Conservation (phyloP, 2,888 invertebrate species). For the Meteorus cinctellus region DNA sequence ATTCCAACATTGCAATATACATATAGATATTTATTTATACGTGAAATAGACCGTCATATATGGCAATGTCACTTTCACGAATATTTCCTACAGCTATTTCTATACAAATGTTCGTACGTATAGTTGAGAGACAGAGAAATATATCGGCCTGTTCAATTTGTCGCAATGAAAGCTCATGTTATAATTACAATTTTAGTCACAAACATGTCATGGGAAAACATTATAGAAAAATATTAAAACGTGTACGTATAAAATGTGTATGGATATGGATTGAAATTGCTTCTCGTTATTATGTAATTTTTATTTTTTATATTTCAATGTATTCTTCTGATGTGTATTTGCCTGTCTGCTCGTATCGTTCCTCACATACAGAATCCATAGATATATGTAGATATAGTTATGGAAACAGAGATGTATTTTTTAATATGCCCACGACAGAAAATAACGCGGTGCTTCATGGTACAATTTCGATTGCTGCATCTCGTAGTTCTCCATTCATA, state of each 20-base stretch:
- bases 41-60: conserved; percentile 4
- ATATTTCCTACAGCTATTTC: conserved; percentile 46
- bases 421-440: no score
- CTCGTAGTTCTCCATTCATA: no score
- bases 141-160: conserved; percentile 62
- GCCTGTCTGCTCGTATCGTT: conserved; percentile 58
- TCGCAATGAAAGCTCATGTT: conserved; percentile 71
- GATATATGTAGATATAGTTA: no score
- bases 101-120: background rate
- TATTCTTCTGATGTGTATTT: background rate
- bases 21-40: background rate
- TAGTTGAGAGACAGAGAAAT: conserved; percentile 54
- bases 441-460: no score
- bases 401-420: no score
- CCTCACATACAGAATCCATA: background rate
- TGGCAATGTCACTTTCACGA: conserved; percentile 44
- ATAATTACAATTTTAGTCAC: conserved; percentile 72
- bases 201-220: conserved; percentile 70
- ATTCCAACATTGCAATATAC: conserved; percentile 7
- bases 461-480: no score
- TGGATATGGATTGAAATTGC: background rate
- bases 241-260: background rate
- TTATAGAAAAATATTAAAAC: background rate
- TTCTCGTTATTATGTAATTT: background rate
- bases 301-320: background rate